A percentile compares a stretch with the other conserved stretches of the same genome.
phyloP scores from a whole-genome alignment of 2,888 invertebrate genomes.

The Bellardia bayeri region DNA sequence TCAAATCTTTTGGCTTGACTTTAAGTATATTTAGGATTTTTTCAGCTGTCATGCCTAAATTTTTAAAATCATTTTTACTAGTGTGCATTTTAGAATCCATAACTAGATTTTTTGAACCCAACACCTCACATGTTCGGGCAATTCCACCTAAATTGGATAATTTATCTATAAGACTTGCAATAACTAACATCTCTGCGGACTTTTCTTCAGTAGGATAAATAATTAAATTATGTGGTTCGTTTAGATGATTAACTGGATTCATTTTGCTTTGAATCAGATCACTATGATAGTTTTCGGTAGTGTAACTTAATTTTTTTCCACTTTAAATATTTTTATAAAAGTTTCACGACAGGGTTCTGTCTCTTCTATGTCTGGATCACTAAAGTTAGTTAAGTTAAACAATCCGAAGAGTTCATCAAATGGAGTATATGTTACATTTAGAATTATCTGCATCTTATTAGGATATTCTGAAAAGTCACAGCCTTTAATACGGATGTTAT shows the following conservation, averaged over 20 bases:
- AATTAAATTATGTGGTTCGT: conserved; percentile 83
- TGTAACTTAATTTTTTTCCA: not conserved
- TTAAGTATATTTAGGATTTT: conserved; percentile 93
- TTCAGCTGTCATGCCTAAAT: conserved; percentile 94
- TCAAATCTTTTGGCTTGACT: conserved; percentile 88
- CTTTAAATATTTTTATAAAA: conserved; percentile 56
- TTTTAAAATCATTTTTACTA: conserved; percentile 92
- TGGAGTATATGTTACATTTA: conserved; percentile 78
- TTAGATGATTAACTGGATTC: conserved; percentile 86
- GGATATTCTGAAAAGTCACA: not conserved
- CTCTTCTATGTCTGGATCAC: not conserved
- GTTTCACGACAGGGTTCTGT: conserved; percentile 30
- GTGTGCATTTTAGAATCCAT: conserved; percentile 88
- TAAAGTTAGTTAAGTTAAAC: not conserved
- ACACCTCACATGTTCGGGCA: conserved; percentile 96
- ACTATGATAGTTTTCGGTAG: not conserved
- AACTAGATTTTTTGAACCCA: conserved; percentile 91
- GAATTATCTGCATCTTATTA: not conserved
- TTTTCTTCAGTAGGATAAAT: conserved; percentile 43
- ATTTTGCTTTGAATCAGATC: conserved; percentile 91
- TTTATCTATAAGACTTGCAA: conserved; percentile 94
- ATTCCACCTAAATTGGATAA: conserved; percentile 96
- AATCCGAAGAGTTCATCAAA: conserved; percentile 76
- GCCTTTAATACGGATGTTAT: conserved; percentile 76
- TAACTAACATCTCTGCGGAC: conserved; percentile 85